Evolutionary conservation across 2,113 vertebrate species (phyloP).

Genomic region (Tonatia bakeri): DNA sequence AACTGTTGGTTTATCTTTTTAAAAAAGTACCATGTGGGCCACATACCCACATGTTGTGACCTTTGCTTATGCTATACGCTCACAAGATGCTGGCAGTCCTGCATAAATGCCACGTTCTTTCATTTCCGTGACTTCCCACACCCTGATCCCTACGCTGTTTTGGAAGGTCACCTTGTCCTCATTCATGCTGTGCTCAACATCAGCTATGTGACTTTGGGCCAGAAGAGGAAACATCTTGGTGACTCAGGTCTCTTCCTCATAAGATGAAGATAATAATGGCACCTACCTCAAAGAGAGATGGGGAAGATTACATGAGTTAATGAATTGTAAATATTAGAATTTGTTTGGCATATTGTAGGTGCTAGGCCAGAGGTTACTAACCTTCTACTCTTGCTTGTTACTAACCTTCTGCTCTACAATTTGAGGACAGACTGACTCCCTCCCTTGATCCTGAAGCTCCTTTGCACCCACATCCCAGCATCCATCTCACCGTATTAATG

Average conservation of each 20-base stretch:
- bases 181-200: fast-evolving
- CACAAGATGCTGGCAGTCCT: background rate
- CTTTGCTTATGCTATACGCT: fast-evolving
- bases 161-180: background rate
- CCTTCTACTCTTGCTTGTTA: background rate
- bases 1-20: background rate
- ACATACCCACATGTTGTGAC: fast-evolving
- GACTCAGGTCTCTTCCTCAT: background rate
- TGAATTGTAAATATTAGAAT: background rate
- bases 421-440: background rate
- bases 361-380: background rate
- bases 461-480: background rate
- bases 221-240: background rate
- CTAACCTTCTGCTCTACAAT: too few species aligned
- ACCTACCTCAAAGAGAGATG: fast-evolving
- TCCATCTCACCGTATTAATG: background rate
- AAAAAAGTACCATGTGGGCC: background rate
- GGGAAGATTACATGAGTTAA: fast-evolving
- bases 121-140: fast-evolving
- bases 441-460: background rate
- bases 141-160: fast-evolving
- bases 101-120: fast-evolving
- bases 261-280: background rate
- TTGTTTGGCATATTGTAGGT: fast-evolving
- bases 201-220: background rate